Base-by-base conservation (phyloP, 2,797 vertebrate genomes). In the Rhyacichthys aspro region DNA sequence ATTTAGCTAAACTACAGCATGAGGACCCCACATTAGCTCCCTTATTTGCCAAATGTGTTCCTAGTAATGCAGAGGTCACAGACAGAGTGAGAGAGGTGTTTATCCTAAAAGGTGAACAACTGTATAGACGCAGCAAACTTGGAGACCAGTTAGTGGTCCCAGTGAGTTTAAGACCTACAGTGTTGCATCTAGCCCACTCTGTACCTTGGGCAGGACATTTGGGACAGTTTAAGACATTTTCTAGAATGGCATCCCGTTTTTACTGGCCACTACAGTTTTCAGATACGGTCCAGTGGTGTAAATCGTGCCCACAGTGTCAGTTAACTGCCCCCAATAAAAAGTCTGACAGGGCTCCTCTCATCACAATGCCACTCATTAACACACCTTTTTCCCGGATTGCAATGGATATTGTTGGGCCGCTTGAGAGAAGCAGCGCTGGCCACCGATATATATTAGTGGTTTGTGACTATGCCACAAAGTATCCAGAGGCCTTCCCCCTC, bases 361-460 rank as follows among this genome's bases (percentile, higher is more conserved):
- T 28, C 7, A 5, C 23, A 28, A 28, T 28, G 23, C 23, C 23
- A 28, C 4, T 28, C 7, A 28, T 41, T 5, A 14, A 41, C 39
- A 39, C 42, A 17, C 42, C 42, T 9, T 16, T 17, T 11, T 53
- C 43, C 1, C 15, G 37, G 1, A 66, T 57, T 17, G 53, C 63
- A 0, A 62, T 67, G 70, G 58, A 58, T 32, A 44, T 72, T 10
- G 59, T n/a, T 63, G 63, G 70, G 1, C 63, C 48, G 8, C 28
- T 67, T 5, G 53, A 67, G 11, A 19, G 17, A 3, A 64, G 62
- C 11, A 48, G 41, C 7, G 8, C 23, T 10, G 38, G 47, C 3
- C 42, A 43, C 42, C 17, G 9, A 12, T 38, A 38, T 28, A 28
- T 38, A 6, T 8, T 38, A 12, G 36, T 38, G 11, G 8, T 38